Evolutionary conservation across 37 sponge, comb jelly and placozoan species (phyloP).

Genomic region (Eunapius fragilis): DNA sequence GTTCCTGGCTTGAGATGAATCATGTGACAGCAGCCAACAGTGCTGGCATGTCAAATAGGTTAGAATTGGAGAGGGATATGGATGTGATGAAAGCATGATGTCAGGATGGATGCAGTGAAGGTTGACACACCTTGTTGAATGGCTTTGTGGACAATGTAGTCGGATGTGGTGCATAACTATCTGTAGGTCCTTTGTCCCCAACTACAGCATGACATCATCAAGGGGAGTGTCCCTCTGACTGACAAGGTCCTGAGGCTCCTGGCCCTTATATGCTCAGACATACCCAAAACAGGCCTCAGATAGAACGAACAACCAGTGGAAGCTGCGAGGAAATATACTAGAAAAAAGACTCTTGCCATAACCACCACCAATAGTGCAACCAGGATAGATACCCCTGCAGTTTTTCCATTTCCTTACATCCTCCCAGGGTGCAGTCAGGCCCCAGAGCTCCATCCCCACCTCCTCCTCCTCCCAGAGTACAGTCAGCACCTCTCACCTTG

Average conservation of each 20-base stretch:
- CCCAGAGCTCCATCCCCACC: neutral
- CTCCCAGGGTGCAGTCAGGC: no score
- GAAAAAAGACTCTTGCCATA: neutral
- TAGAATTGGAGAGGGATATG: no score
- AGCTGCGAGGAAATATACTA: neutral
- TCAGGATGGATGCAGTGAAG: no score
- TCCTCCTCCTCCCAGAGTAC: neutral
- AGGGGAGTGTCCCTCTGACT: slow-evolving; percentile 59
- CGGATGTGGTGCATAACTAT: no score
- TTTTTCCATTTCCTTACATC: neutral
- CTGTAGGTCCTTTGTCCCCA: slow-evolving; percentile 76
- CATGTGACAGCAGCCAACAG: no score
- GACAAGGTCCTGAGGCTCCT: slow-evolving; percentile 78
- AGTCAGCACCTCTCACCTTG: neutral
- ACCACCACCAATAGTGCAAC: neutral
- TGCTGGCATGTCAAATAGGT: no score
- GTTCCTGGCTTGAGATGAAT: no score
- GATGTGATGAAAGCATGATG: no score
- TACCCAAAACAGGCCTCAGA: slow-evolving; percentile 62
- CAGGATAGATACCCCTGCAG: neutral
- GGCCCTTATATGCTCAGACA: slow-evolving; percentile 41
- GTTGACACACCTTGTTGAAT: no score
- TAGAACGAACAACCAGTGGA: neutral
- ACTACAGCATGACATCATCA: slow-evolving; percentile 74
- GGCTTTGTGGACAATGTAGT: no score